These are phyloP conservation scores for Clanis bilineata DNA, from an alignment of 2,888 invertebrate genomes.

Conservation along the genomic window DNA sequence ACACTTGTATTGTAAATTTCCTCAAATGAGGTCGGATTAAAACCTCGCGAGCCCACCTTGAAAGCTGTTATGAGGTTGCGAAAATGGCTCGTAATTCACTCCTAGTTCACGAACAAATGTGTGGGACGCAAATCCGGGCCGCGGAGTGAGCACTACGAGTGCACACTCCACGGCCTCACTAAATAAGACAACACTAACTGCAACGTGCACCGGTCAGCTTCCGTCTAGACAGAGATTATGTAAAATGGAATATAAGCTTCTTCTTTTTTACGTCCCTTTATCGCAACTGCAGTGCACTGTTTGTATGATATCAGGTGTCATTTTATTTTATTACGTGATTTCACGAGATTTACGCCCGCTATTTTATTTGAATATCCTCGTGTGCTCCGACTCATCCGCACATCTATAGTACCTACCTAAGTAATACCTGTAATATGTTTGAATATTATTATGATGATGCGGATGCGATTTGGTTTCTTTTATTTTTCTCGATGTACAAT, in stretches of 20 bases:
- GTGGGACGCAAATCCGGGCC: conserved; percentile 53
- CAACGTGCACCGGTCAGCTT: conserved; percentile 56
- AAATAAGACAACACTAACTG: conserved; percentile 52
- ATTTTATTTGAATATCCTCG: conserved; percentile 46
- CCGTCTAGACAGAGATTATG: conserved; percentile 80
- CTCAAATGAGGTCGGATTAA: conserved; percentile 39
- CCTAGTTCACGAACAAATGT: conserved; percentile 52
- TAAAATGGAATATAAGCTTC: conserved; percentile 67
- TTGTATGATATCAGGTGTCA: conserved; percentile 53
- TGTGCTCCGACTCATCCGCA: conserved; percentile 29
- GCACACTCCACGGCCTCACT: conserved; percentile 21
- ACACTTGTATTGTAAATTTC: conserved; percentile 22
- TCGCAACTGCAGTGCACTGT: conserved; percentile 46
- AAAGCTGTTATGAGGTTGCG: conserved; percentile 52
- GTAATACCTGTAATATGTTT: too few relatives aligned
- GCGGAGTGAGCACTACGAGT: conserved; percentile 30
- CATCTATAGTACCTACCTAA: neutral
- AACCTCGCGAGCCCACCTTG: conserved; percentile 42
- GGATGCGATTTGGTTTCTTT: neutral
- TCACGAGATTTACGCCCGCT: conserved; percentile 47
- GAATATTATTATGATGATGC: neutral
- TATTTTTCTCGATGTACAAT: neutral
- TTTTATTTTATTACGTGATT: conserved; percentile 63
- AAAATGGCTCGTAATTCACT: conserved; percentile 56
- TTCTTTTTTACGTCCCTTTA: conserved; percentile 63